phyloP scores from a whole-genome alignment of 2,797 vertebrate species.

The Sebastiscus tertius region DNA sequence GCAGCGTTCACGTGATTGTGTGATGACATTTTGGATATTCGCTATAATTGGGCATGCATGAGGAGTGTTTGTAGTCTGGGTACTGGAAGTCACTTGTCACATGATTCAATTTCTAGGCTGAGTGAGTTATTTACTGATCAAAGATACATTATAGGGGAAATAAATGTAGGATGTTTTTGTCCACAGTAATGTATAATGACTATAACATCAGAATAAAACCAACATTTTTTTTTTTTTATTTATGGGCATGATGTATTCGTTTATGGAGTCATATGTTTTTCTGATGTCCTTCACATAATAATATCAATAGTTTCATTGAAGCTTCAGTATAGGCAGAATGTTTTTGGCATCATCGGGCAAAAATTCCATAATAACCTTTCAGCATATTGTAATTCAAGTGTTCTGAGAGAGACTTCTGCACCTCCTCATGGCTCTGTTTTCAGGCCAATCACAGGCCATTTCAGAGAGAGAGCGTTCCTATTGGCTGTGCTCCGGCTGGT shows the following conservation, averaged over 20 bases:
- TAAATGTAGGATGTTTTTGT: neutral
- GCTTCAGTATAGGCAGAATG: no score
- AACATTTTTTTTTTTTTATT: neutral
- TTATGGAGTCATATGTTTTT: neutral
- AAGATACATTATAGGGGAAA: neutral
- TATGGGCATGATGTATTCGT: neutral
- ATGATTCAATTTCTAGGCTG: neutral
- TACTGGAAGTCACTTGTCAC: neutral
- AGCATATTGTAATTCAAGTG: no score
- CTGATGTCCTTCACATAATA: neutral
- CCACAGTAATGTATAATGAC: neutral
- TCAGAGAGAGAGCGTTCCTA: no score
- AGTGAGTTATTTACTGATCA: neutral
- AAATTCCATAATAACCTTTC: no score
- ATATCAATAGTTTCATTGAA: neutral
- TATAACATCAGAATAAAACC: neutral
- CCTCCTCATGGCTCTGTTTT: no score
- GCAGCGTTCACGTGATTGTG: neutral
- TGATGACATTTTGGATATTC: neutral
- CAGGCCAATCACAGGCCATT: no score
- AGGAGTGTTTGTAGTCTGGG: neutral
- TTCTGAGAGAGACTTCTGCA: no score
- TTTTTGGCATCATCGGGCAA: no score
- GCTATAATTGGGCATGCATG: neutral
- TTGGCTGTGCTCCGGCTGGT: accelerated